Base-by-base conservation (phyloP, 53 echinoderm and acorn worm species). In the Holothuria scabra region DNA sequence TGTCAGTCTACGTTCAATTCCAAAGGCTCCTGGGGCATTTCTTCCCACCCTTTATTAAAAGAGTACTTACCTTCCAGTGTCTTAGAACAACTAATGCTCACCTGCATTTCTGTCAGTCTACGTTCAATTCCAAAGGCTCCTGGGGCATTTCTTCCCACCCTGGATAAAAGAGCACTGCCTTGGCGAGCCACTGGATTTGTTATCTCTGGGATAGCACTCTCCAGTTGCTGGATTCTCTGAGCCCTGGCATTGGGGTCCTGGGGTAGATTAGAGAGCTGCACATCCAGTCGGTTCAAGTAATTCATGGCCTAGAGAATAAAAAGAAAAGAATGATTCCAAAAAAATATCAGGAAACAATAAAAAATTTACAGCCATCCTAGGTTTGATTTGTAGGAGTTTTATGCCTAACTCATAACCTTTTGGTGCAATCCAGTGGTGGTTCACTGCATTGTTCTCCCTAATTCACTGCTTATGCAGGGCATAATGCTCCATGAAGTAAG, bases 161-260 rank as follows among this genome's bases (percentile, higher is more conserved):
- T 90, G 28, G 88, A 85, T 65, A 94, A 81, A 18, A 97, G 85
- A 34, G 86, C 86, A 28, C 89, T 91, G 3, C 97, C 97, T 70
- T 97, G 94, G 21, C 79, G 61, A 30, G 94, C 72, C 62, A 97
- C 92, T 0, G 97, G 97, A 28, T 90, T 89, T 8, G 93, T 86
- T 80, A 93, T 95, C 85, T 95, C 95, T 41, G 91, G 86, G 60
- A 95, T 93, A 56, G 95, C 93, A 48, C 87, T 89, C 76, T 91
- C 89, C 33, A 95, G 88, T 46, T 91, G 89, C 1, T 86, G 84
- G 20, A 94, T 75, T 60, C 92, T 74, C 63, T 92, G 89, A 13
- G 87, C 76, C 76, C 82, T 83, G 59, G 89, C 71, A 68, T 86
- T 72, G 3, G 88, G 88, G 65, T 97, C 92, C 76, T 84, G 82